These are phyloP conservation scores for Nixonia krombeini DNA, from an alignment of 1,140 invertebrate genomes.

Conservation along the genomic window DNA sequence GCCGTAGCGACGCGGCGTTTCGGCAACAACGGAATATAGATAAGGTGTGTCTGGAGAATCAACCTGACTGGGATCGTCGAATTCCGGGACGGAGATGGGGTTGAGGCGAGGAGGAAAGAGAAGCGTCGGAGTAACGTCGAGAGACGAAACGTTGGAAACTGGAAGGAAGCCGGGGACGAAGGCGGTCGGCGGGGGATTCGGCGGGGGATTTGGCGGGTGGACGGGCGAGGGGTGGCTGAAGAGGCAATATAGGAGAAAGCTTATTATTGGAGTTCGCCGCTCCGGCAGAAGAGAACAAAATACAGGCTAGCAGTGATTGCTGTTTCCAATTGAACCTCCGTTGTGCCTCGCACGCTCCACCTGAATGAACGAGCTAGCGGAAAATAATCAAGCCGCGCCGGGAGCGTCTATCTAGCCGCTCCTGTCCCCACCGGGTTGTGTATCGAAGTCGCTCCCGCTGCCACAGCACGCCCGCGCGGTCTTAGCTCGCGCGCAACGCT, in stretches of 20 bases:
- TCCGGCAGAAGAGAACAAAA: slow-evolving; percentile 69
- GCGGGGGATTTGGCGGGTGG: slow-evolving; percentile 39
- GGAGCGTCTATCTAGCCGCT: slow-evolving; percentile 64
- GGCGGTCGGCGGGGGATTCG: slow-evolving; percentile 24
- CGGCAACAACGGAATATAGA: slow-evolving; percentile 39
- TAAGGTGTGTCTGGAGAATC: slow-evolving; percentile 47
- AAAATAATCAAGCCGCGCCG: slow-evolving; percentile 72
- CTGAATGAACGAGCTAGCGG: slow-evolving; percentile 72
- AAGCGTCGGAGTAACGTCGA: slow-evolving; percentile 44
- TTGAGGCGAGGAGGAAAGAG: slow-evolving; percentile 41
- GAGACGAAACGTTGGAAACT: slow-evolving; percentile 48
- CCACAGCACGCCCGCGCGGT: no score
- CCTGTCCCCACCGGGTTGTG: slow-evolving; percentile 41
- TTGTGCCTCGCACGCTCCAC: slow-evolving; percentile 64
- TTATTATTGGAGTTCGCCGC: slow-evolving; percentile 72
- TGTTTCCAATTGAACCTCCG: slow-evolving; percentile 72
- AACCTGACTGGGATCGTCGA: slow-evolving; percentile 44
- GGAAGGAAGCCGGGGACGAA: slow-evolving; percentile 48
- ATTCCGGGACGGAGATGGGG: slow-evolving; percentile 12
- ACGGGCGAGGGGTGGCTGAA: slow-evolving; percentile 57
- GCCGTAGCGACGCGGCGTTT: slow-evolving; percentile 28
- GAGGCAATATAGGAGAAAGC: slow-evolving; percentile 73
- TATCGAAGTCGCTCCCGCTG: slow-evolving; percentile 42
- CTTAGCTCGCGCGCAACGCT: no score
- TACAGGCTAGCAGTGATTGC: slow-evolving; percentile 72